These are phyloP conservation scores for Bacillus rossius DNA, from an alignment of 1,140 invertebrate species.

Conservation along the genomic window DNA sequence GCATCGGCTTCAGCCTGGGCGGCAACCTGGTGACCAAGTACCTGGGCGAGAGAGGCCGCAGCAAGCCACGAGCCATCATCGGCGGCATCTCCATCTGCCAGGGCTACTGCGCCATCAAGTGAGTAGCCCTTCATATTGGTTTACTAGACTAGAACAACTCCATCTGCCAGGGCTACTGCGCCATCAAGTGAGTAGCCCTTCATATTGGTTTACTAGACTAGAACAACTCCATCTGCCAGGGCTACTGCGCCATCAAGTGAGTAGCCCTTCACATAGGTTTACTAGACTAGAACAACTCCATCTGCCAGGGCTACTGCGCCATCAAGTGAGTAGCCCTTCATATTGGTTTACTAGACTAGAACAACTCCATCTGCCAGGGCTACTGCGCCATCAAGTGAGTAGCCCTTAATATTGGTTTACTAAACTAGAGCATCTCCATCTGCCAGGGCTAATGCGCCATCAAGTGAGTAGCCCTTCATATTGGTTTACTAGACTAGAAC, in stretches of 20 bases:
- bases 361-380: no score
- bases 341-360: background rate
- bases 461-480: no score
- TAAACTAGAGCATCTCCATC: no score
- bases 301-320: conserved; percentile 90
- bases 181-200: conserved; percentile 64
- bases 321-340: conserved; percentile 60
- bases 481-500: no score
- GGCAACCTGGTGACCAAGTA: conserved; percentile 88
- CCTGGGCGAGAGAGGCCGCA: conserved; percentile 63
- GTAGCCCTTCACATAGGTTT: conserved; percentile 33
- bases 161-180: conserved; percentile 89
- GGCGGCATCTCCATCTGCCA: conserved; percentile 88
- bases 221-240: conserved; percentile 88
- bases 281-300: conserved; percentile 60
- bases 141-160: conserved; percentile 58
- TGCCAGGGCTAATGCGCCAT: no score
- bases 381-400: no score
- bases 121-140: conserved; percentile 41
- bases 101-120: conserved; percentile 86
- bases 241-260: conserved; percentile 84
- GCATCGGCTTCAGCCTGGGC: conserved; percentile 86
- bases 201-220: background rate
- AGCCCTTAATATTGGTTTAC: no score
- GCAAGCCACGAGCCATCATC: conserved; percentile 63